Percentiles rank a stretch among this genome's conserved stretches.
Conservation (phyloP, 2,113 vertebrate species). For the Salvator merianae region DNA sequence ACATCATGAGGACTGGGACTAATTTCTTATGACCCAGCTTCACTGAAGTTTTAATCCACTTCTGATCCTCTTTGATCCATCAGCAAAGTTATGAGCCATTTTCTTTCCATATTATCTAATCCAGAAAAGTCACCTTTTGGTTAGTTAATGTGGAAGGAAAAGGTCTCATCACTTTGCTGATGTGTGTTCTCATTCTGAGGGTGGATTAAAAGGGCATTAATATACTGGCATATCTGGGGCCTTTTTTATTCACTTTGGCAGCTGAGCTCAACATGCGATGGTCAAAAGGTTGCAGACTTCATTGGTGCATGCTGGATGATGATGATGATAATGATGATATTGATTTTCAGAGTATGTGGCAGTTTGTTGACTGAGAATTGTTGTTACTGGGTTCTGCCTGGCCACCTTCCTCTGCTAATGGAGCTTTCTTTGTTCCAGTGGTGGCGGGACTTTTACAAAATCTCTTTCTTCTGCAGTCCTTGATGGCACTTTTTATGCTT, state of each 20-base stretch:
- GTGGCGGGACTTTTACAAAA: not conserved
- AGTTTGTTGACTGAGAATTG: not conserved
- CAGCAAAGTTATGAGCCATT: too few species aligned
- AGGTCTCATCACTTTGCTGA: too few species aligned
- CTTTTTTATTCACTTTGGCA: not conserved
- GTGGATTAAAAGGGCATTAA: too few species aligned
- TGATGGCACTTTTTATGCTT: not conserved
- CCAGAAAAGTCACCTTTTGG: too few species aligned
- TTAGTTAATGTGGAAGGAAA: too few species aligned
- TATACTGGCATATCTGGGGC: too few species aligned
- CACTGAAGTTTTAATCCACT: too few species aligned
- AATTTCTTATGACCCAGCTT: not conserved
- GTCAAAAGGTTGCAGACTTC: not conserved
- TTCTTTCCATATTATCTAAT: too few species aligned
- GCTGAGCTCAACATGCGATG: not conserved
- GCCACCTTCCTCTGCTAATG: not conserved
- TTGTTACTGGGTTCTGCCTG: not conserved
- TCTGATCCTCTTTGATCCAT: too few species aligned
- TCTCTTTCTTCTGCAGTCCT: not conserved
- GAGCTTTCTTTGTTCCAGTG: not conserved
- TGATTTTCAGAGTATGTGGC: not conserved
- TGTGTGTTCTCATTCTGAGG: too few species aligned
- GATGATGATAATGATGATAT: too few species aligned
- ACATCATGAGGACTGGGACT: not conserved
- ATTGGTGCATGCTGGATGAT: not conserved